Percentiles rank a stretch among this genome's conserved stretches.
phyloP scores from a whole-genome alignment of 2,113 vertebrate species.

The Cavia porcellus region DNA sequence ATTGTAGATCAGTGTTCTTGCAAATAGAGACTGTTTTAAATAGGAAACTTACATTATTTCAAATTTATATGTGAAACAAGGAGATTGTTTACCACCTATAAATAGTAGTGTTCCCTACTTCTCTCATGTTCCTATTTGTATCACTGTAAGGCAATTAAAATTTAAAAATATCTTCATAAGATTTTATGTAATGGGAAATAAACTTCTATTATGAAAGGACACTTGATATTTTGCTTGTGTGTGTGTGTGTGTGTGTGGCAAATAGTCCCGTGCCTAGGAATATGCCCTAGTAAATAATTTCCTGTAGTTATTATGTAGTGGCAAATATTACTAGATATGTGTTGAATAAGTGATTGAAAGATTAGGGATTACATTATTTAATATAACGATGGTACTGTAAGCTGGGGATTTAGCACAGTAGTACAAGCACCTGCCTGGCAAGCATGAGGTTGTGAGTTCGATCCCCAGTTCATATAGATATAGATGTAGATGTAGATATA shows the following conservation, averaged over 20 bases:
- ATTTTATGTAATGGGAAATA: neutral
- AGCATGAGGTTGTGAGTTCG: too few species aligned
- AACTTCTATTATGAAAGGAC: neutral
- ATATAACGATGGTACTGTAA: neutral
- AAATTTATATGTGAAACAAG: neutral
- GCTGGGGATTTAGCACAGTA: too few species aligned
- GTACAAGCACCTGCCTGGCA: too few species aligned
- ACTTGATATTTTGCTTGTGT: slow-evolving; percentile 11
- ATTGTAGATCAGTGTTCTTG: neutral
- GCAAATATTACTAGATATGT: neutral
- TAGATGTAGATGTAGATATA: too few species aligned
- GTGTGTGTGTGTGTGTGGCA: neutral
- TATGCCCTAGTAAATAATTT: neutral
- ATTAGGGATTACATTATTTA: neutral
- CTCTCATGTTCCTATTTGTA: neutral
- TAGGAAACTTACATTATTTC: neutral
- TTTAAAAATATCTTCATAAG: neutral
- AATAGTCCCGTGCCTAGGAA: neutral
- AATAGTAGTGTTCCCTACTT: neutral
- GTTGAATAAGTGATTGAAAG: neutral
- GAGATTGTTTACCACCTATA: neutral
- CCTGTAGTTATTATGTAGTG: neutral
- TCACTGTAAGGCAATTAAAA: neutral
- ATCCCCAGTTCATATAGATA: too few species aligned
- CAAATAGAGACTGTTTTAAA: neutral